Conservation (phyloP, 2,797 vertebrate species). For the Oceanodroma leucorhoa region DNA sequence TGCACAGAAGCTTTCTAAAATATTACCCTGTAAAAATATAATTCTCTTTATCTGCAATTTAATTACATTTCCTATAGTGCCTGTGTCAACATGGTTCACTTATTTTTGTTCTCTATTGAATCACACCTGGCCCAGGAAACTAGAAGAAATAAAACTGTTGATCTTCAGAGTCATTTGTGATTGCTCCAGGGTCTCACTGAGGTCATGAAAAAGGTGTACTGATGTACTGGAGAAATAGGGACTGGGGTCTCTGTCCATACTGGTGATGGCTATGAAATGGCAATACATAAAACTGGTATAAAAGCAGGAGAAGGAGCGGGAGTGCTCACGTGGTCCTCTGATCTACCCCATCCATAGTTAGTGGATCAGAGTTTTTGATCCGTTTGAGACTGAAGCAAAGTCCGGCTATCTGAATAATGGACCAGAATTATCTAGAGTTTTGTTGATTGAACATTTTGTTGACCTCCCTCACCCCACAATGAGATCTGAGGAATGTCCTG, state of each 20-base stretch:
- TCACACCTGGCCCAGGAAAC: not conserved
- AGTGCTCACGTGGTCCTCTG: not conserved
- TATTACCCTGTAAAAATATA: constrained; percentile 60
- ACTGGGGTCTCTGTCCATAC: not conserved
- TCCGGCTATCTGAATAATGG: not conserved
- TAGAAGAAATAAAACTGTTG: not conserved
- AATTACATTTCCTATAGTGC: constrained; percentile 59
- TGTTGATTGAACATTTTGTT: not conserved
- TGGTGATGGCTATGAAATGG: not conserved
- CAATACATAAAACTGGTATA: not conserved
- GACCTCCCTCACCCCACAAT: not conserved
- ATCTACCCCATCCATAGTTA: not conserved
- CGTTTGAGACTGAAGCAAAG: not conserved
- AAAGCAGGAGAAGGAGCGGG: not conserved
- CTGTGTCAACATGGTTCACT: constrained; percentile 36
- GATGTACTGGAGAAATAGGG: not conserved
- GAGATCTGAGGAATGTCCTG: not conserved
- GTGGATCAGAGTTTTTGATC: not conserved
- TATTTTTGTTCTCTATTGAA: constrained; percentile 38
- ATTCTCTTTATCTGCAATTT: constrained; percentile 72
- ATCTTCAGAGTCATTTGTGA: not conserved
- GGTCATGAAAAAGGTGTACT: not conserved
- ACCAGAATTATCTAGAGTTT: not conserved
- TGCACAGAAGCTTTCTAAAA: constrained; percentile 69
- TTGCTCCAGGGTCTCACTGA: not conserved